Evolutionary conservation across 2,888 invertebrate genomes (phyloP), one percentile per base, ranked within the genome.

Genomic region (Endotricha flammealis): DNA sequence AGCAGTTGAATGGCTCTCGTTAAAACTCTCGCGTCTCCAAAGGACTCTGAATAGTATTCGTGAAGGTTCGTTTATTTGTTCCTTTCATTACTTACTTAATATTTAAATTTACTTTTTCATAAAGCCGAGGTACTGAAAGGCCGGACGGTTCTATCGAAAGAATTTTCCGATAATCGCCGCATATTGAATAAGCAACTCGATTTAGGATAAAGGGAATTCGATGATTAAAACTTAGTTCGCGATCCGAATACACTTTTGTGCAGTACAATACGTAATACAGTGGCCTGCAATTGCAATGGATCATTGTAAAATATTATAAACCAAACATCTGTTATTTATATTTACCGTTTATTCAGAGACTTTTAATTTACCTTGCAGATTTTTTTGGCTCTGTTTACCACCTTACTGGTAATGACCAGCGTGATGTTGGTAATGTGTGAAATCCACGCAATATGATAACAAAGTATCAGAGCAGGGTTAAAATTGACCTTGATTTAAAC

Each of bases 1-100:
- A 74, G 67, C 63, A 69, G 64, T 75, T 71, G 65, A 74, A 73
- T 70, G 64, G 60, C 63, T 50, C 69, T 77, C 77, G 73, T 81
- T 78, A 79, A 77, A 78, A 79, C 64, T 76, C 75, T 66, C 64
- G 64, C 64, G 58, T 60, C 58, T 57, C 60, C 62, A 60, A 68
- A 69, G 67, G 64, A 66, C 62, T 48, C 55, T 62, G 55, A 70
- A 68, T 66, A 66, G 59, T 70, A 68, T 68, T 64, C 56, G 47
- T 52, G 47, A 55, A 58, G 62, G 65, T 64, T 65, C 67, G 64
- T 75, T 75, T 71, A 68, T 74, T 74, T 73, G 72, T 71, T 66
- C 65, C 63, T 61, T 68, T 73, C 67, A 71, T 73, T 74, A 71
- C 64, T 69, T 64, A 61, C 59, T 69, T 62, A 66, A 66, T 73